Evolutionary conservation across 2,888 invertebrate species (phyloP).

Genomic region (Philhelius pedissequus): DNA sequence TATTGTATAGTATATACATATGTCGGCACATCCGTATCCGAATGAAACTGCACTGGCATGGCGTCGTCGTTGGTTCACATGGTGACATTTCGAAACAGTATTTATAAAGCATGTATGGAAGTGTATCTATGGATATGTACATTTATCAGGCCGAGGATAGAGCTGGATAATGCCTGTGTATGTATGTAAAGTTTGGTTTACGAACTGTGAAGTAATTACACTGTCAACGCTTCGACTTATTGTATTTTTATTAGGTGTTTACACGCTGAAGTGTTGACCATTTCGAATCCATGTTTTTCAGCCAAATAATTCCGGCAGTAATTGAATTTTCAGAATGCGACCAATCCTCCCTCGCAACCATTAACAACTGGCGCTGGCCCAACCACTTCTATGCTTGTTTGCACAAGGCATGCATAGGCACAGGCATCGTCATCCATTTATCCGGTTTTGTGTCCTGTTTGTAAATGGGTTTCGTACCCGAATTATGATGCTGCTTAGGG

Average conservation of each 20-base stretch:
- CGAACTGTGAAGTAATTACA: constrained; percentile 65
- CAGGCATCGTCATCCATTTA: background rate
- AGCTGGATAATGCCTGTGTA: background rate
- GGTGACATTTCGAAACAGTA: constrained; percentile 45
- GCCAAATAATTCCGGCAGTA: constrained; percentile 52
- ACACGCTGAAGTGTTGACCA: constrained; percentile 55
- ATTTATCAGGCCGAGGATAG: background rate
- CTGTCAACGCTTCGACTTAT: constrained; percentile 63
- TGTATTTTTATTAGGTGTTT: constrained; percentile 68
- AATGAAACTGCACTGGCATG: background rate
- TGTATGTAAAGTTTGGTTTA: constrained; percentile 41
- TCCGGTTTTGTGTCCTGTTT: background rate
- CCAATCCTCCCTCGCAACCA: background rate
- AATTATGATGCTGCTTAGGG: constrained; percentile 40
- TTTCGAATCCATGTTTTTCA: constrained; percentile 63
- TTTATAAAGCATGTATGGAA: background rate
- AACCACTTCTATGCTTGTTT: background rate
- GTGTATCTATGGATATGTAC: background rate
- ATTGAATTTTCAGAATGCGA: constrained; percentile 59
- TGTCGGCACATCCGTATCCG: background rate
- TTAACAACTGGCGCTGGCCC: constrained; percentile 1
- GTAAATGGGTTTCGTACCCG: background rate
- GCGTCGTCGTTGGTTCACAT: background rate
- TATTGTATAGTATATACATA: too few species aligned
- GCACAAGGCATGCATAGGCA: background rate